Evolutionary conservation across 35 echinoderm and acorn worm genomes (phyloP).

Genomic region (Acanthaster planci): DNA sequence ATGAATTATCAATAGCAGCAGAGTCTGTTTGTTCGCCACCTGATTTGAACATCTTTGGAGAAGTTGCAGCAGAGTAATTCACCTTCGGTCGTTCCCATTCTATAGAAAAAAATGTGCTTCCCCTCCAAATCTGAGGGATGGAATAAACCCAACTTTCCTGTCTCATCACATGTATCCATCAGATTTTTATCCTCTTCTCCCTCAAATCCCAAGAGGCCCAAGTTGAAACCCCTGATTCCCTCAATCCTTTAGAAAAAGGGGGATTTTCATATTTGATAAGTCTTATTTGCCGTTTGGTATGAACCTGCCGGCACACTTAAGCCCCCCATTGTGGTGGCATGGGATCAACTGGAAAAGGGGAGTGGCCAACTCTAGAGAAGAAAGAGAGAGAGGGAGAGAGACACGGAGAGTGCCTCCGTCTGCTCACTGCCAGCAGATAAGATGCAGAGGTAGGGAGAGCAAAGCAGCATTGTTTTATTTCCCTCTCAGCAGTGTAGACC

Average conservation of each 20-base stretch:
- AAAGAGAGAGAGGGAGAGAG: too few relatives aligned
- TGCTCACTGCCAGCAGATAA: background rate
- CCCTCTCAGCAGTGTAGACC: background rate
- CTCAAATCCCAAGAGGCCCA: background rate
- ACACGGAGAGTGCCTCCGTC: too few relatives aligned
- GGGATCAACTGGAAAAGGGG: conserved; percentile 8
- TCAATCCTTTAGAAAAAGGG: background rate
- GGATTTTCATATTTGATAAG: conserved; percentile 32
- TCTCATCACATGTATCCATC: too few relatives aligned
- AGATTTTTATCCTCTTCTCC: too few relatives aligned
- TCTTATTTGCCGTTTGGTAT: background rate
- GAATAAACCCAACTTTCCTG: too few relatives aligned
- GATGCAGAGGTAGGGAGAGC: background rate
- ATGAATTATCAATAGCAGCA: background rate
- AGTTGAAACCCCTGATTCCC: background rate
- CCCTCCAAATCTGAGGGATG: too few relatives aligned
- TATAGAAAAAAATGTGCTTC: background rate
- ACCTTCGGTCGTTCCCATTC: background rate
- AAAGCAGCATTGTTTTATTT: conserved; percentile 31
- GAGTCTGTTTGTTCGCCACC: background rate
- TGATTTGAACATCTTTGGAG: background rate
- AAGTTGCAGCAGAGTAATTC: background rate
- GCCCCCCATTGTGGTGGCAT: conserved; percentile 1
- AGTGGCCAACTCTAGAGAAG: too few relatives aligned
- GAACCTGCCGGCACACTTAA: background rate